These are phyloP conservation scores for Nebria salina DNA, from an alignment of 2,888 invertebrate species.

Conservation along the genomic window DNA sequence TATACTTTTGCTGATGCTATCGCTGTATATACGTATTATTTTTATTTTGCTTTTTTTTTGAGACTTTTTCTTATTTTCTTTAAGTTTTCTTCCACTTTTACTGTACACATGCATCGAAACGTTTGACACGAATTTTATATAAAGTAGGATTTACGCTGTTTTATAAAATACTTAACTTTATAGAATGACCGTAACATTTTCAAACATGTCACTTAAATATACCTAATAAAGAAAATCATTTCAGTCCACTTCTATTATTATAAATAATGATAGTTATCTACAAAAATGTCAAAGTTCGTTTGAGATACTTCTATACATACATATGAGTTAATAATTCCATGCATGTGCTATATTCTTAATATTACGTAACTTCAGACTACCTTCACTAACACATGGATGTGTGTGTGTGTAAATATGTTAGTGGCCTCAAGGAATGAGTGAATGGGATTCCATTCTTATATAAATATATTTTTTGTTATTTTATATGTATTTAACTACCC, in stretches of 20 bases:
- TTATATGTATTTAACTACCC: not conserved
- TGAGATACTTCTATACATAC: not conserved
- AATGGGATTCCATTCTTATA: slow-evolving; percentile 1
- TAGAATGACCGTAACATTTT: too few relatives aligned
- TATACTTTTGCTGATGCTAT: not conserved
- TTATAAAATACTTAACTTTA: too few relatives aligned
- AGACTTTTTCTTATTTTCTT: not conserved
- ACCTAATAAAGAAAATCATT: too few relatives aligned
- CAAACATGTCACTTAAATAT: too few relatives aligned
- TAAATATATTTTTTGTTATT: not conserved
- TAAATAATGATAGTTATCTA: not conserved
- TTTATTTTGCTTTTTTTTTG: not conserved
- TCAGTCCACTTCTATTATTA: not conserved
- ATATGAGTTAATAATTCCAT: not conserved
- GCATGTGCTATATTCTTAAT: not conserved
- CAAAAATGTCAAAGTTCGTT: not conserved
- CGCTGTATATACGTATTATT: not conserved
- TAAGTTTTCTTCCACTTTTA: not conserved
- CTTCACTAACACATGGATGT: not conserved
- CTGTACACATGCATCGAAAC: not conserved
- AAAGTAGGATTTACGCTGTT: too few relatives aligned
- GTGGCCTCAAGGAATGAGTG: not conserved
- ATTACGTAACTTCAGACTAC: not conserved
- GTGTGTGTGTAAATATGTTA: not conserved
- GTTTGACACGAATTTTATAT: not conserved